Evolutionary conservation across 2,888 invertebrate species (phyloP), one percentile per base, ranked within the genome.

Genomic region (Synanthedon formicaeformis): DNA sequence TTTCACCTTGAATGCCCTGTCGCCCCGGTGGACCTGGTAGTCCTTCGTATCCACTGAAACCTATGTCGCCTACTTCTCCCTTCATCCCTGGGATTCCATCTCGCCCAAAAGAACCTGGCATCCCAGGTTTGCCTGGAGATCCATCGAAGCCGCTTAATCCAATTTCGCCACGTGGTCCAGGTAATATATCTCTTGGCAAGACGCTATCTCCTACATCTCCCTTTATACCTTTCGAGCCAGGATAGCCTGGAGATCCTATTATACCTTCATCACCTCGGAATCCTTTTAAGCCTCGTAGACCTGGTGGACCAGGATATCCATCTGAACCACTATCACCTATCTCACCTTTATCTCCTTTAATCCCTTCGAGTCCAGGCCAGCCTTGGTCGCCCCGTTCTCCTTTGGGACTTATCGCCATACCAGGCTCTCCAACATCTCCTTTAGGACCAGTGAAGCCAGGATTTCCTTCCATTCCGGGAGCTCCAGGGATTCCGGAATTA

Each of bases 401-500:
- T 58, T 68, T 73, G 12, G 80, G 78, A 58, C 89, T 90, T 13
- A 90, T 87, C 3, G 89, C 71, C 57, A 76, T 68, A 48, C 94
- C 94, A 45, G 84, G 79, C 54, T 92, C 92, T 53, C 94, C 94
- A 12, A 58, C 54, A 16, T 81, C 73, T 58, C 94, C 94, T 67
- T 87, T 88, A 1, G 57, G 62, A 40, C 92, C 92, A 12, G 58
- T 62, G 13, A 60, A 60, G 40, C 95, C 95, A 27, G 88, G 89
- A 2, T 73, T 64, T 14, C 96, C 95, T 59, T 89, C 88, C 50
- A 88, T 70, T 12, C 96, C 95, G 14, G 79, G 74, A 6, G 67
- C 55, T 18, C 95, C 92, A 34, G 81, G 78, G 12, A 73, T 76
- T 51, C 93, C 93, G 45, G 67, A 56, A 51, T 67, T 67, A 49